Conservation (phyloP, 1,140 invertebrate species). For the Gonatopus flavifemur region DNA sequence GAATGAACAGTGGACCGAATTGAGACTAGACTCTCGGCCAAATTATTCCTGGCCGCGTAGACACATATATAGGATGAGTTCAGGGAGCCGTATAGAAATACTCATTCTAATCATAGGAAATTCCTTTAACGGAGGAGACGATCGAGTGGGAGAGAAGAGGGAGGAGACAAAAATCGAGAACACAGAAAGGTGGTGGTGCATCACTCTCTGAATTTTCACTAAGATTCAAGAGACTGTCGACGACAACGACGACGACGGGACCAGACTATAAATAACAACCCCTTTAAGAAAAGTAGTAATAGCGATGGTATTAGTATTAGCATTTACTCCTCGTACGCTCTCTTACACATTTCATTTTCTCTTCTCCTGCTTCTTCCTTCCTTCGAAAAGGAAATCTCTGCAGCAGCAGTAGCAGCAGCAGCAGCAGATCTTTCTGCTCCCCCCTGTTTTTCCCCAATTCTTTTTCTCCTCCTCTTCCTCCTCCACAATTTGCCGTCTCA, state of each 20-base stretch:
- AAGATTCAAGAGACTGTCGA: conserved; percentile 33
- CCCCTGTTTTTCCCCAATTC: conserved; percentile 2
- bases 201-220: conserved; percentile 35
- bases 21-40: conserved; percentile 6
- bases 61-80: conserved; percentile 31
- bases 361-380: conserved; percentile 1
- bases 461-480: background rate
- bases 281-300: conserved; percentile 20
- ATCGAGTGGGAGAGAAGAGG: conserved; percentile 1
- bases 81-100: conserved; percentile 42
- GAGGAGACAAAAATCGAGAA: background rate
- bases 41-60: conserved; percentile 38
- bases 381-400: background rate
- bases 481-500: background rate
- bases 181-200: conserved; percentile 18
- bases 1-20: conserved; percentile 9
- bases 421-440: conserved; percentile 8
- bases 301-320: conserved; percentile 7
- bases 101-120: conserved; percentile 52
- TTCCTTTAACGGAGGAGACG: conserved; percentile 40
- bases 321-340: conserved; percentile 11
- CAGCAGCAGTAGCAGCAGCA: too few species aligned
- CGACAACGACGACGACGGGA: conserved; percentile 27
- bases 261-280: conserved; percentile 40
- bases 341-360: conserved; percentile 5